Evolutionary conservation across 2,888 invertebrate species (phyloP), one percentile per base, ranked within the genome.

Genomic region (Cephalotes varians): DNA sequence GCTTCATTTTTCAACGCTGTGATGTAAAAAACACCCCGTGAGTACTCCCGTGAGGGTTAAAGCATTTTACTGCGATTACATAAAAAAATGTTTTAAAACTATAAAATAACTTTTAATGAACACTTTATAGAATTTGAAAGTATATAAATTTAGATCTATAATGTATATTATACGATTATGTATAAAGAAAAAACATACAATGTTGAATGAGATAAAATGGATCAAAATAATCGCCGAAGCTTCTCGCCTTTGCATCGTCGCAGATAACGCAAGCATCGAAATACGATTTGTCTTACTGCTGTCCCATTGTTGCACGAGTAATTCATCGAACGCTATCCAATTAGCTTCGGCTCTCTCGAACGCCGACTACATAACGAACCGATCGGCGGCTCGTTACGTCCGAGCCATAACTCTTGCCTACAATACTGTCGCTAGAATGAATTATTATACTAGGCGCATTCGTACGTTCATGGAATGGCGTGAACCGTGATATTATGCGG

Each of bases 321-420:
- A 86, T 86, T 86, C 58, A 84, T 37, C 83, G 86, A 88, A 90
- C 73, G 82, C 85, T 83, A 83, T 87, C 89, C 89, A 90, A 89
- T 90, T 90, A 88, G 87, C 87, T 81, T 83, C 82, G 58, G 73
- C 84, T 71, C 82, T 76, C 81, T 67, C 72, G 34, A 49, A 71
- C 56, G 71, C 69, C 77, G 72, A 72, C 72, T 84, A 73, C 81
- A 74, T 89, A 89, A 90, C 89, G 86, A 89, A 88, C 87, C 90
- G 88, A 90, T 89, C 87, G 89, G 83, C 88, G 88, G 83, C 86
- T 90, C 88, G 90, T 89, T 89, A 90, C 74, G 82, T 81, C 77
- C 71, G 51, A 85, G 73, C 84, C 83, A 88, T 89, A 89, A 89
- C 77, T 89, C 89, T 90, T 81, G 58, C 21, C 64, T 56, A 82